Evolutionary conservation across 1,140 invertebrate species (phyloP).

Genomic region (Oreohelix idahoensis): DNA sequence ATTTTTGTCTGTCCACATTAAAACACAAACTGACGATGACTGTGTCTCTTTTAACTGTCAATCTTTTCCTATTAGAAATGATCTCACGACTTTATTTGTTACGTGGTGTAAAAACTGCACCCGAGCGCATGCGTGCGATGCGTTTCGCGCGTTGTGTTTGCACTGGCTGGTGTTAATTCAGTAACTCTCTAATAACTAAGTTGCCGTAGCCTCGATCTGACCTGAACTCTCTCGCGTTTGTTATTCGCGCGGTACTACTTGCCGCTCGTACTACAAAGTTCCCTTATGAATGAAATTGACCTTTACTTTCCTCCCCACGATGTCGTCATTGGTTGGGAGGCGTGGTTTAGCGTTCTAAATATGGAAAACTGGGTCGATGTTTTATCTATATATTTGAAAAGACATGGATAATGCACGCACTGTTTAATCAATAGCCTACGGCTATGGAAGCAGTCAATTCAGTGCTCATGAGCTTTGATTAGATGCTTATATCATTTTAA

Average conservation of each 20-base stretch:
- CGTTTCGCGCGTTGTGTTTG: conserved; percentile 13
- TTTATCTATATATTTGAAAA: too few relatives aligned
- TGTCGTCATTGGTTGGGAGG: neutral
- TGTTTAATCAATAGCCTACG: too few relatives aligned
- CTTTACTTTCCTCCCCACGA: neutral
- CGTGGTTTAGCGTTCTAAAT: neutral
- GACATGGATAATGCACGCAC: too few relatives aligned
- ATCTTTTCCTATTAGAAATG: too few relatives aligned
- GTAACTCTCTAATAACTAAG: neutral
- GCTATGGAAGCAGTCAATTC: too few relatives aligned
- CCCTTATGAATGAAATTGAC: conserved; percentile 7
- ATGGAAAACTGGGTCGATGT: neutral
- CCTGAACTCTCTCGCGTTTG: conserved; percentile 14
- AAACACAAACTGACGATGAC: neutral
- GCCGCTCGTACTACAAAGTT: neutral
- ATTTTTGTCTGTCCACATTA: neutral
- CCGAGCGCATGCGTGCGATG: neutral
- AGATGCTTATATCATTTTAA: too few relatives aligned
- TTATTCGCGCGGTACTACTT: too few relatives aligned
- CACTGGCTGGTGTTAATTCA: conserved; percentile 4
- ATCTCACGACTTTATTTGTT: neutral
- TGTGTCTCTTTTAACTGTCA: too few relatives aligned
- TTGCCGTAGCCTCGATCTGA: conserved; percentile 18
- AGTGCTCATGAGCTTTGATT: too few relatives aligned
- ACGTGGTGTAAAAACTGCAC: neutral